These are phyloP conservation scores for Calliopum simillimum DNA, from an alignment of 2,888 invertebrate genomes.

Conservation along the genomic window DNA sequence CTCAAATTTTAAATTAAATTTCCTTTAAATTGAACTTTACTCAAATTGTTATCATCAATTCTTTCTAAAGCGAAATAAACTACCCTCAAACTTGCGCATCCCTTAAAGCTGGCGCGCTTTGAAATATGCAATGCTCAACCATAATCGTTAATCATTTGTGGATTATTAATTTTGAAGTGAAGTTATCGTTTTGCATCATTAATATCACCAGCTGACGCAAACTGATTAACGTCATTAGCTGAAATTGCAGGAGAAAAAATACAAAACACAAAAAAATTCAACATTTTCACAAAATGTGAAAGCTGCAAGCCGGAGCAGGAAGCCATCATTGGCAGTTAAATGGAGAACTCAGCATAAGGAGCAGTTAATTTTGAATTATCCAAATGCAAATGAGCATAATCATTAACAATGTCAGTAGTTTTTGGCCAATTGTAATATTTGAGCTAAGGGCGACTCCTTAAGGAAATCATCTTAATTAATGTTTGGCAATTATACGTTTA, in stretches of 20 bases:
- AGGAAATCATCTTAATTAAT: no score
- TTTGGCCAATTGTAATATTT: no score
- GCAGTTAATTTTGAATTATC: conserved; percentile 11
- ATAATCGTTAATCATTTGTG: conserved; percentile 42
- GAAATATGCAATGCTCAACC: conserved; percentile 27
- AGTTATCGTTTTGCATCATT: conserved; percentile 36
- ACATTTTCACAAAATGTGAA: not conserved
- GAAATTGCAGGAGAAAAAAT: not conserved
- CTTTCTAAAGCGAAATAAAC: no score
- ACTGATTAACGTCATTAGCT: conserved; percentile 31
- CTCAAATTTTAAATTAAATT: no score
- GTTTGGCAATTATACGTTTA: no score
- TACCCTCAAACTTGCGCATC: no score
- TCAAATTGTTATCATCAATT: no score
- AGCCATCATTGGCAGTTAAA: not conserved
- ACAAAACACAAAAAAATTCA: not conserved
- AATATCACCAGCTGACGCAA: conserved; percentile 36
- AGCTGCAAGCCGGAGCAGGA: not conserved
- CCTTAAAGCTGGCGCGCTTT: not conserved
- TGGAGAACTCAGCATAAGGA: not conserved
- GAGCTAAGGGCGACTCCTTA: no score
- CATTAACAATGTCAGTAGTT: not conserved
- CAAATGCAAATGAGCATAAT: conserved; percentile 1
- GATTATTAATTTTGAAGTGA: conserved; percentile 37
- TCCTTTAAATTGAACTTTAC: no score